A percentile compares a stretch with the other conserved stretches of the same genome.
Evolutionary conservation across 2,113 vertebrate species (phyloP).

Genomic region (Corynorhinus townsendii): DNA sequence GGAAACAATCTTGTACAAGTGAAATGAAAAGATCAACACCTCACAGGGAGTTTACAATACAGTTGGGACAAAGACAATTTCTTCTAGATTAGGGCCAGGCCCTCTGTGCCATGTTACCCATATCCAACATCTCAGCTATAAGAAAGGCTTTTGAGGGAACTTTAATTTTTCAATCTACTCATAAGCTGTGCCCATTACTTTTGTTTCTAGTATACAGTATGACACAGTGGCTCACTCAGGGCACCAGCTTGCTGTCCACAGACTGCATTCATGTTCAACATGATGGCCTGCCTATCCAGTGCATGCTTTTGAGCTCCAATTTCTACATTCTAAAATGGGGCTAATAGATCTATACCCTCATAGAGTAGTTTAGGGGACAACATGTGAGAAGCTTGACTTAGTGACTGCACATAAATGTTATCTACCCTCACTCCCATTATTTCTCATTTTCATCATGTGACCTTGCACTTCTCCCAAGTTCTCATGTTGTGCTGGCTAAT

Average conservation of each 20-base stretch:
- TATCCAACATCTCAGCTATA: background rate
- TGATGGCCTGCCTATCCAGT: no score
- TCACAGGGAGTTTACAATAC: background rate
- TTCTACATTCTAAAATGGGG: background rate
- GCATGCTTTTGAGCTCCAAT: background rate
- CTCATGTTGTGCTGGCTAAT: background rate
- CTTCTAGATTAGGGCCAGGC: background rate
- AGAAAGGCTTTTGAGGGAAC: background rate
- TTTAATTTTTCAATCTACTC: background rate
- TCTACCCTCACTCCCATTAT: background rate
- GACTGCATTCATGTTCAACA: background rate
- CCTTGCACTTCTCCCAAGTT: background rate
- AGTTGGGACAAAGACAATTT: background rate
- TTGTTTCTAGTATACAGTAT: background rate
- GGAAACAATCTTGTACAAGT: background rate
- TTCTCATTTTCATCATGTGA: background rate
- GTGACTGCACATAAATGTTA: background rate
- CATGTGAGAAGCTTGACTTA: background rate
- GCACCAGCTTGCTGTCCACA: background rate
- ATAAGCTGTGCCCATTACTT: background rate
- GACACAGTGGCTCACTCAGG: background rate
- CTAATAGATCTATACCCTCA: background rate
- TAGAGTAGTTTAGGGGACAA: background rate
- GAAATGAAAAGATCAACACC: background rate
- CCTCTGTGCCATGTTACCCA: background rate